phyloP scores from a whole-genome alignment of 1,140 invertebrate genomes.

The Halictus rubicundus region DNA sequence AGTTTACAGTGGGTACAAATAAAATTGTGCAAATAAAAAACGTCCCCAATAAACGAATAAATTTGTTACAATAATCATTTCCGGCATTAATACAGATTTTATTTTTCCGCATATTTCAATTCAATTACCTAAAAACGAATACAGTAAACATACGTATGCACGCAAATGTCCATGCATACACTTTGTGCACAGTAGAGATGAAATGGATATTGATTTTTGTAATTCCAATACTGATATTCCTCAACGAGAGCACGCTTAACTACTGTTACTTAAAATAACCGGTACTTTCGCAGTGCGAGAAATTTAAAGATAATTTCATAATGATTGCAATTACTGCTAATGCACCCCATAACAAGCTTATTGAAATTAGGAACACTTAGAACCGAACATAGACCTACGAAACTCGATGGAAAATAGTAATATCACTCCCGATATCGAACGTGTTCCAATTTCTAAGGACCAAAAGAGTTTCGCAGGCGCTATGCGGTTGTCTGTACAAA shows the following conservation, averaged over 20 bases:
- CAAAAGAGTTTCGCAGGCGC: too few species aligned
- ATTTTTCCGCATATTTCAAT: constrained; percentile 21
- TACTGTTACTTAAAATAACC: neutral
- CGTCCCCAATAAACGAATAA: neutral
- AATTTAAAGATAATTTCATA: neutral
- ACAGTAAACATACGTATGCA: neutral
- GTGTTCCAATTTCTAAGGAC: too few species aligned
- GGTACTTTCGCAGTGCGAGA: neutral
- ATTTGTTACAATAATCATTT: constrained; percentile 6
- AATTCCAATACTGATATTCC: constrained; percentile 16
- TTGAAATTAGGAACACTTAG: neutral
- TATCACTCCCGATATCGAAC: too few species aligned
- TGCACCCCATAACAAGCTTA: neutral
- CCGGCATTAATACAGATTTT: neutral
- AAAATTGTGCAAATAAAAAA: neutral
- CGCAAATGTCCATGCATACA: neutral
- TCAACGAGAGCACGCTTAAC: neutral
- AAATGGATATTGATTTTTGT: constrained; percentile 37
- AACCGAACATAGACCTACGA: too few species aligned
- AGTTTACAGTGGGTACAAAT: neutral
- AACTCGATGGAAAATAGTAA: too few species aligned
- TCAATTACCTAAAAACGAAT: constrained; percentile 25
- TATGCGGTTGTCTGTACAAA: neutral
- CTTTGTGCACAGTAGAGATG: constrained; percentile 14
- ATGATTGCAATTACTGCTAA: neutral